Conservation (phyloP, 2,113 vertebrate species). For the Bucco capensis region DNA sequence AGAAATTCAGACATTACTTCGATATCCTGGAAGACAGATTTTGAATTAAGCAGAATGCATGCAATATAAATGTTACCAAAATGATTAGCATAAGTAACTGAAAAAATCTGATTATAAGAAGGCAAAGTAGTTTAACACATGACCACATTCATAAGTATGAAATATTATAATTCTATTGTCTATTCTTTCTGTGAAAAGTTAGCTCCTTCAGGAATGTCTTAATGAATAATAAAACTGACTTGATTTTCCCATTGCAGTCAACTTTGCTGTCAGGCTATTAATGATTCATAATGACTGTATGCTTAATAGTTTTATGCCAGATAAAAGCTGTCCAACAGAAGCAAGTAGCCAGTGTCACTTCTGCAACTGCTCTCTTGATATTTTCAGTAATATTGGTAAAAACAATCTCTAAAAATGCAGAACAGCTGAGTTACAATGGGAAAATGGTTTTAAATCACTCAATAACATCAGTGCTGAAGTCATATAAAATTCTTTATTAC, state of each 20-base stretch:
- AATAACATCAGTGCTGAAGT: slow-evolving; percentile 46
- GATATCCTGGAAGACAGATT: neutral
- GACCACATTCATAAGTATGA: slow-evolving; percentile 72
- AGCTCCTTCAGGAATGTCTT: slow-evolving; percentile 75
- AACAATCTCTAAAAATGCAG: slow-evolving; percentile 63
- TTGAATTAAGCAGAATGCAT: slow-evolving; percentile 25
- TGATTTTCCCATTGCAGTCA: slow-evolving; percentile 78
- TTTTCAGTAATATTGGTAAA: slow-evolving; percentile 60
- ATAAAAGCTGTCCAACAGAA: slow-evolving; percentile 71
- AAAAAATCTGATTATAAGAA: slow-evolving; percentile 68
- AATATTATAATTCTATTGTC: slow-evolving; percentile 78
- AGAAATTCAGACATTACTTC: slow-evolving; percentile 4
- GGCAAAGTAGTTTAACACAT: slow-evolving; percentile 59
- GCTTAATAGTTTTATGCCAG: slow-evolving; percentile 71
- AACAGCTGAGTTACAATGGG: slow-evolving; percentile 62
- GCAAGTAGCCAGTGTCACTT: slow-evolving; percentile 62
- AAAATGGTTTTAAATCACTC: slow-evolving; percentile 68
- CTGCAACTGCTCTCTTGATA: slow-evolving; percentile 56
- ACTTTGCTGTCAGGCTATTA: slow-evolving; percentile 78
- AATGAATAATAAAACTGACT: slow-evolving; percentile 83
- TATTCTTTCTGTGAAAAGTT: slow-evolving; percentile 76
- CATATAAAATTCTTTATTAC: slow-evolving; percentile 66
- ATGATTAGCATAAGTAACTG: slow-evolving; percentile 66
- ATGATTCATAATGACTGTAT: slow-evolving; percentile 79
- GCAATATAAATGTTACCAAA: slow-evolving; percentile 63